A percentile compares a stretch with the other conserved stretches of the same genome.
Evolutionary conservation across 2,888 invertebrate species (phyloP).

Genomic region (Bhutanitis thaidina): DNA sequence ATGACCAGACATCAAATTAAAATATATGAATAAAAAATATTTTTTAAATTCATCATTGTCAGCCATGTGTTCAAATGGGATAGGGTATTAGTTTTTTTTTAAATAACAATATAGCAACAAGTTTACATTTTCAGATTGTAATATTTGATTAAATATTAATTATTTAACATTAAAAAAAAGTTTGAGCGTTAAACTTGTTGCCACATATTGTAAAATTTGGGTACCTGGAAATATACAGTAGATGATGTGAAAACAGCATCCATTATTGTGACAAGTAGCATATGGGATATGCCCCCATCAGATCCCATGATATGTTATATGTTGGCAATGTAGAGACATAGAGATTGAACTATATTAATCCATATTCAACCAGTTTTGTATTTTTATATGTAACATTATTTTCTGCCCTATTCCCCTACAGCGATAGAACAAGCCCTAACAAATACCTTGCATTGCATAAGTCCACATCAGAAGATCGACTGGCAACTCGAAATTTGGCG

Average conservation of each 20-base stretch:
- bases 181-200: constrained; percentile 44
- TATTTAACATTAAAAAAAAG: constrained; percentile 12
- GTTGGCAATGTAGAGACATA: constrained; percentile 19
- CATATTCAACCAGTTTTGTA: background rate
- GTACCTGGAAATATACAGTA: constrained; percentile 70
- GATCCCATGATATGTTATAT: constrained; percentile 36
- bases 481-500: constrained; percentile 40
- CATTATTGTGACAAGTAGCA: constrained; percentile 44
- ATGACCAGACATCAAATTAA: constrained; percentile 19
- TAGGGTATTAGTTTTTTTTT: constrained; percentile 44
- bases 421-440: constrained; percentile 47
- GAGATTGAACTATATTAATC: constrained; percentile 1
- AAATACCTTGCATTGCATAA: constrained; percentile 64
- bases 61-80: constrained; percentile 44
- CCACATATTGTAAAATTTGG: constrained; percentile 50
- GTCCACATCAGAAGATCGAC: constrained; percentile 35
- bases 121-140: too few species aligned
- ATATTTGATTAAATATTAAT: too few species aligned
- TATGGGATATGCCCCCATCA: constrained; percentile 42
- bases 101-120: constrained; percentile 41
- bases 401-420: constrained; percentile 21
- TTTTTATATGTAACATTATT: background rate
- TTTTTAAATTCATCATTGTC: constrained; percentile 36
- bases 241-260: constrained; percentile 67
- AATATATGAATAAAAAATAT: background rate